These are phyloP conservation scores for Laticauda laticaudata DNA, from an alignment of 2,113 vertebrate species.

Conservation along the genomic window DNA sequence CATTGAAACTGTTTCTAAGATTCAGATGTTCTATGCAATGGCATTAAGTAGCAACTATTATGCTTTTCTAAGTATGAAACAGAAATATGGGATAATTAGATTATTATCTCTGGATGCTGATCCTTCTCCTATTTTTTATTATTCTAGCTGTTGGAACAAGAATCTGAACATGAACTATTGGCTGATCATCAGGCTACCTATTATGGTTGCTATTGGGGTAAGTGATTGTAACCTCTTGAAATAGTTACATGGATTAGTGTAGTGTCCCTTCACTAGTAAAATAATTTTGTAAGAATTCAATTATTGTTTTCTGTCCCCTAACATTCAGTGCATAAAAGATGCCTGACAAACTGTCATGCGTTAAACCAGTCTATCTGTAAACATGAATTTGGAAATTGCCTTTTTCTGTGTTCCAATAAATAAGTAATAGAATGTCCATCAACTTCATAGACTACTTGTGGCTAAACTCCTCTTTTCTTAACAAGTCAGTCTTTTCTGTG, in stretches of 20 bases:
- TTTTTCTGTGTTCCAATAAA: background rate
- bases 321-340: background rate
- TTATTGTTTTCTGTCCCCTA: background rate
- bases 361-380: background rate
- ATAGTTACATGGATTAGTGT: background rate
- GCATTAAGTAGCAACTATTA: slow-evolving; percentile 24
- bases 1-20: slow-evolving; percentile 40
- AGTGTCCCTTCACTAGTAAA: background rate
- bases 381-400: background rate
- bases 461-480: background rate
- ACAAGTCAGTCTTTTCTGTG: background rate
- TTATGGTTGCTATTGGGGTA: slow-evolving; percentile 81
- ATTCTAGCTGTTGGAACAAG: slow-evolving; percentile 81
- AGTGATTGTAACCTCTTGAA: slow-evolving; percentile 47
- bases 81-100: slow-evolving; percentile 7
- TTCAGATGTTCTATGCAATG: slow-evolving; percentile 49
- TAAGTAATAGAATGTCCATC: background rate
- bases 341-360: background rate
- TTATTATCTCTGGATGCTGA: slow-evolving; percentile 20
- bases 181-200: slow-evolving; percentile 84
- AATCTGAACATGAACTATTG: slow-evolving; percentile 86
- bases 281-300: background rate
- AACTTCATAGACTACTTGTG: background rate
- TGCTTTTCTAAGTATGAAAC: slow-evolving; percentile 39
- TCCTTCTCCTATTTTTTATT: slow-evolving; percentile 30